Evolutionary conservation across 2,797 vertebrate species (phyloP).

Genomic region (Rallus crepitans): DNA sequence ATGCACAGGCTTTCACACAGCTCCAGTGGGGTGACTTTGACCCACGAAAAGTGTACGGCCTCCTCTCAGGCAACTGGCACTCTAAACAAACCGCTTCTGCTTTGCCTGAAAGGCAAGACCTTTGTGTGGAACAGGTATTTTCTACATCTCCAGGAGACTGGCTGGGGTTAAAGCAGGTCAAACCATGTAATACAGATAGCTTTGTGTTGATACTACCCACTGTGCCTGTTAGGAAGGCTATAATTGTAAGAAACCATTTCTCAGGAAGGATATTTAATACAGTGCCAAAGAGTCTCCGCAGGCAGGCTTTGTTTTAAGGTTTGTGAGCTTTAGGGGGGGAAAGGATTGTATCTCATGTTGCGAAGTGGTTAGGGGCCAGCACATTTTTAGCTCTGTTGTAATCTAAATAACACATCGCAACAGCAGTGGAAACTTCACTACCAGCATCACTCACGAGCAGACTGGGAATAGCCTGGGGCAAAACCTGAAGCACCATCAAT

Average conservation of each 20-base stretch:
- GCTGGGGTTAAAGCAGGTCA: conserved; percentile 54
- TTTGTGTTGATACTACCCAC: conserved; percentile 36
- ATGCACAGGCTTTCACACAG: background rate
- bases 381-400: background rate
- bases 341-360: background rate
- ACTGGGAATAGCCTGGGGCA: conserved; percentile 21
- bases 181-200: conserved; percentile 18
- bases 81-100: background rate
- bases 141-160: conserved; percentile 24
- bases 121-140: background rate
- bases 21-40: background rate
- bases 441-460: background rate
- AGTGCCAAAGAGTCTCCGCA: conserved; percentile 18
- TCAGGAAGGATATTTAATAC: conserved; percentile 39
- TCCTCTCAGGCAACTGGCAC: background rate
- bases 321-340: background rate
- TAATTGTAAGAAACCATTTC: conserved; percentile 45
- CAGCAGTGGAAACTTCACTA: background rate
- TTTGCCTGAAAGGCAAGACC: conserved; percentile 2
- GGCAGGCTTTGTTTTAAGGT: conserved; percentile 54
- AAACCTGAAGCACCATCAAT: conserved; percentile 40
- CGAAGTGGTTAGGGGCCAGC: background rate
- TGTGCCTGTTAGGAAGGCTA: conserved; percentile 7
- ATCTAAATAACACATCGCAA: background rate
- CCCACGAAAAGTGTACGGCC: background rate